Conservation (phyloP, 2,888 invertebrate genomes). For the Nasonovia ribisnigri region DNA sequence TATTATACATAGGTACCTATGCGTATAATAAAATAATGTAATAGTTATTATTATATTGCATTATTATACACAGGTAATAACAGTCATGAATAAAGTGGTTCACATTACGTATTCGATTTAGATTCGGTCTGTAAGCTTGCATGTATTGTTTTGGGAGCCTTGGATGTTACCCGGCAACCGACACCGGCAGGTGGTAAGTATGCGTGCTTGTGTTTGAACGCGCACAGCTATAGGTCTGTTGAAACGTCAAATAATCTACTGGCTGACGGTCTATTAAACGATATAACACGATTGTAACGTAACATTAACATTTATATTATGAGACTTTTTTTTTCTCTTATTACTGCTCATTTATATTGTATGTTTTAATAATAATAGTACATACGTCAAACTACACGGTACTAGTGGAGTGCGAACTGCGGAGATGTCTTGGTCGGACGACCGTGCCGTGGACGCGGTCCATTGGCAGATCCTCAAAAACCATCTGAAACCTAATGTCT, state of each 20-base stretch:
- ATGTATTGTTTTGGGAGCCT: slow-evolving; percentile 35
- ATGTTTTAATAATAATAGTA: background rate
- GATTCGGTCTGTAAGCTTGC: background rate
- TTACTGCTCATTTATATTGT: background rate
- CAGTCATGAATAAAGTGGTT: background rate
- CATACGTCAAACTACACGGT: background rate
- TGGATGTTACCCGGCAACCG: slow-evolving; percentile 59
- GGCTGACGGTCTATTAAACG: background rate
- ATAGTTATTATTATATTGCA: background rate
- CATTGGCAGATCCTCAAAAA: slow-evolving; percentile 58
- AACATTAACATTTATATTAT: no score
- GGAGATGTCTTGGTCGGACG: slow-evolving; percentile 54
- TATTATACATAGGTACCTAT: background rate
- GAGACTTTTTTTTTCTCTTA: background rate
- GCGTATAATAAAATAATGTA: background rate
- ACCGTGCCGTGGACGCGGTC: slow-evolving; percentile 42
- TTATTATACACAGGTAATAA: background rate
- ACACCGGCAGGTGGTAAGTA: background rate
- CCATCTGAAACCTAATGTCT: slow-evolving; percentile 52
- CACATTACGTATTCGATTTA: background rate
- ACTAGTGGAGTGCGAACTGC: no score
- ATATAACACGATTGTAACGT: background rate
- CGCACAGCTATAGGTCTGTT: background rate
- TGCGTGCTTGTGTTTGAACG: background rate
- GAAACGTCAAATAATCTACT: background rate